Evolutionary conservation across 2,797 vertebrate genomes (phyloP).

Genomic region (Peromyscus melanophrys): DNA sequence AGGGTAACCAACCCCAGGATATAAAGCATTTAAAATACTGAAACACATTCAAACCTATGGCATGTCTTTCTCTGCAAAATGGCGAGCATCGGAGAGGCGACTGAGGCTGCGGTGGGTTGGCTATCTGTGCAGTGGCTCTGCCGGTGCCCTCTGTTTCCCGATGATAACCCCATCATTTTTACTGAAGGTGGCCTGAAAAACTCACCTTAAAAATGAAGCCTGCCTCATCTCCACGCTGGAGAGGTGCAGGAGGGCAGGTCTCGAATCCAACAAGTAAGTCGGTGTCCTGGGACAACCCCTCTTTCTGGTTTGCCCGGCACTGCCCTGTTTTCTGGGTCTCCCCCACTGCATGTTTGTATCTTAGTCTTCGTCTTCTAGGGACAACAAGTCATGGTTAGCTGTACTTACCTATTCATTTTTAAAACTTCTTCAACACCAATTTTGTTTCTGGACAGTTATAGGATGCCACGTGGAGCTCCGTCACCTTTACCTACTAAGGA

Average conservation of each 20-base stretch:
- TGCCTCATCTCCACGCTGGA: background rate
- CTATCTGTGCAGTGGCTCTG: background rate
- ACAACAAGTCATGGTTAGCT: background rate
- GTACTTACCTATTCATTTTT: background rate
- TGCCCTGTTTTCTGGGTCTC: background rate
- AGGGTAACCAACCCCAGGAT: background rate
- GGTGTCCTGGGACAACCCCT: background rate
- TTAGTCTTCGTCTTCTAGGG: conserved; percentile 23
- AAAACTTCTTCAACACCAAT: background rate
- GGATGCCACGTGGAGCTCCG: background rate
- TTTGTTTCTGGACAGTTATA: background rate
- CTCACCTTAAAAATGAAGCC: background rate
- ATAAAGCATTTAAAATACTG: background rate
- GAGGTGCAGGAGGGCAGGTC: background rate
- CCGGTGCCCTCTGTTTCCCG: background rate
- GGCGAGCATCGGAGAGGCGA: background rate
- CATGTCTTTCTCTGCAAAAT: background rate
- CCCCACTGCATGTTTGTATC: background rate
- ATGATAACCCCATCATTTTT: background rate
- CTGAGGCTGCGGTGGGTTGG: fast-evolving
- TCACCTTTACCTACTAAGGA: conserved; percentile 55
- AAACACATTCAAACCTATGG: background rate
- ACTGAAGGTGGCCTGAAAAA: background rate
- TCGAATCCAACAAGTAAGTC: background rate
- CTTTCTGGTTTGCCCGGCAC: background rate